These are phyloP conservation scores for Diacarnus erythraeanus DNA, from an alignment of 37 sponge, comb jelly and placozoan species.

Conservation along the genomic window DNA sequence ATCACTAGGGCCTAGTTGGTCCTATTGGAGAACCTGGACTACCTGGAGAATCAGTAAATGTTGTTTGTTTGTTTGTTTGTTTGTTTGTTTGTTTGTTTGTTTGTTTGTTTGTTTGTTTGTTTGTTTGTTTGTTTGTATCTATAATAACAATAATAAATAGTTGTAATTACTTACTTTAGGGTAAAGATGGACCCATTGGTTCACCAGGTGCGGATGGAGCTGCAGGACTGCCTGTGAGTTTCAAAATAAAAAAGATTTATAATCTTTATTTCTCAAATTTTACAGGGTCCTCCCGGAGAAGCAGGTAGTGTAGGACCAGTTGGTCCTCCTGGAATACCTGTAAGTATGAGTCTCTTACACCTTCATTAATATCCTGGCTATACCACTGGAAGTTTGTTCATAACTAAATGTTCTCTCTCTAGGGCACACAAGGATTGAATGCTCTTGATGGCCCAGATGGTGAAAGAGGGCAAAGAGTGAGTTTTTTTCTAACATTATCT, in stretches of 20 bases:
- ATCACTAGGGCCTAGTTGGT: conserved; percentile 8
- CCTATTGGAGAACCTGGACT: neutral
- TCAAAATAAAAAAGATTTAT: too few relatives aligned
- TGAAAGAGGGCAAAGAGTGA: conserved; percentile 31
- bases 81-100: too few relatives aligned
- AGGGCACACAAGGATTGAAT: conserved; percentile 47
- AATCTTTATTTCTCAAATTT: too few relatives aligned
- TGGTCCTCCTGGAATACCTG: conserved; percentile 37
- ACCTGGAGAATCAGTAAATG: conserved; percentile 21
- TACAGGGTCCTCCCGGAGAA: conserved; percentile 25
- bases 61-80: too few relatives aligned
- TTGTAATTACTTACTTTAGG: too few relatives aligned
- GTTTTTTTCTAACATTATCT: too few relatives aligned
- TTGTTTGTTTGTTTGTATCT: too few relatives aligned
- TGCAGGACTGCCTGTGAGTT: conserved; percentile 52
- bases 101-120: too few relatives aligned
- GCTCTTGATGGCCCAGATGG: conserved; percentile 48
- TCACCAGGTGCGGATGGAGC: conserved; percentile 57
- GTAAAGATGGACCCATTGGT: conserved; percentile 41
- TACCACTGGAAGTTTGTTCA: neutral
- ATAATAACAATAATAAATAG: too few relatives aligned
- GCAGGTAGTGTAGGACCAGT: conserved; percentile 28
- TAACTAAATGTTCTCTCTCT: neutral
- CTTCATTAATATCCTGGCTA: neutral
- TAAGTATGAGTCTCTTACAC: conserved; percentile 12